Conservation (phyloP, 2,113 vertebrate genomes). For the Mirza zaza region DNA sequence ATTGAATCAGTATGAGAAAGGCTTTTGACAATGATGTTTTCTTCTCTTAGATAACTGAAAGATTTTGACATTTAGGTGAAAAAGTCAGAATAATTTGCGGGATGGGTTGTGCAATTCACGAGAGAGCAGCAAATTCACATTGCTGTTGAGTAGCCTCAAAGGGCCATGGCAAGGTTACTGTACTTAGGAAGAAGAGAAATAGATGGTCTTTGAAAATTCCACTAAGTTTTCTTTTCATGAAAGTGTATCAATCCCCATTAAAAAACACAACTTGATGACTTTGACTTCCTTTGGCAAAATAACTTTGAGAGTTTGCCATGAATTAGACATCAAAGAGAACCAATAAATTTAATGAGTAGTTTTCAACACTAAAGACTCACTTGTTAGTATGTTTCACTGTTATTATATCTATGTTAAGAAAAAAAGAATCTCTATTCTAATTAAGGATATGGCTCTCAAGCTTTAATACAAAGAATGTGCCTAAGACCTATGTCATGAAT, state of each 20-base stretch:
- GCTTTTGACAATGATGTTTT: constrained; percentile 38
- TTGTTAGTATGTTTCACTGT: constrained; percentile 7
- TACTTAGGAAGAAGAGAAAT: constrained; percentile 73
- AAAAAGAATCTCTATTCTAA: background rate
- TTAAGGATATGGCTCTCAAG: background rate
- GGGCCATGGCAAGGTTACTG: constrained; percentile 51
- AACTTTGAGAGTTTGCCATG: constrained; percentile 66
- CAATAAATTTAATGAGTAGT: constrained; percentile 67
- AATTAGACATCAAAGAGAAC: constrained; percentile 77
- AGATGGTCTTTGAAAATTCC: constrained; percentile 68
- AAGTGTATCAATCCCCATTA: constrained; percentile 72
- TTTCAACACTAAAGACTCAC: constrained; percentile 60
- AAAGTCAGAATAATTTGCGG: constrained; percentile 63
- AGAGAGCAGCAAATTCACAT: constrained; percentile 10
- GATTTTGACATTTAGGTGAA: constrained; percentile 64
- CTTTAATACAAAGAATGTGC: background rate
- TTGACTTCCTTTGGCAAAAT: constrained; percentile 73
- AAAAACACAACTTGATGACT: constrained; percentile 72
- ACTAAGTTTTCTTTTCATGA: constrained; percentile 74
- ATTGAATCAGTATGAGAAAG: background rate
- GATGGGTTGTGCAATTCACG: background rate
- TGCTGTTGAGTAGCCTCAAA: background rate
- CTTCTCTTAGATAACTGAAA: constrained; percentile 21
- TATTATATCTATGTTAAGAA: background rate
- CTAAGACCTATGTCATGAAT: background rate